These are phyloP conservation scores for Lochmaea capreae DNA, from an alignment of 2,888 invertebrate genomes.

Conservation along the genomic window DNA sequence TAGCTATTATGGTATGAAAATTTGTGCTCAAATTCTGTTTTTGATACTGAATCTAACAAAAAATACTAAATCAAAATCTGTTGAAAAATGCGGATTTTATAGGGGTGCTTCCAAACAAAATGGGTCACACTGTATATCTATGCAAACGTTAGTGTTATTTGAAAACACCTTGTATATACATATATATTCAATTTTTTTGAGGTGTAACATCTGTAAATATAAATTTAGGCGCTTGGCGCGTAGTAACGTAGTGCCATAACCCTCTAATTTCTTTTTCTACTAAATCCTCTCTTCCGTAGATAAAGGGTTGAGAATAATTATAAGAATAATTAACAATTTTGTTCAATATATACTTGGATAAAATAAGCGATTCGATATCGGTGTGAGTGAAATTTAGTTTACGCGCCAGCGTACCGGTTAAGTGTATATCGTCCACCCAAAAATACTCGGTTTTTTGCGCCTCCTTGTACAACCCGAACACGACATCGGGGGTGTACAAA, in stretches of 20 bases:
- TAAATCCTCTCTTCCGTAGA: slow-evolving; percentile 71
- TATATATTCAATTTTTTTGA: neutral
- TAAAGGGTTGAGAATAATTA: slow-evolving; percentile 62
- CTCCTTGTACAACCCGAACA: slow-evolving; percentile 66
- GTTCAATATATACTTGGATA: slow-evolving; percentile 44
- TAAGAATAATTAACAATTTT: slow-evolving; percentile 42
- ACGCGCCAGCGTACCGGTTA: slow-evolving; percentile 74
- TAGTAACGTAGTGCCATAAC: slow-evolving; percentile 66
- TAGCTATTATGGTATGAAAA: no score
- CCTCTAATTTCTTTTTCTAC: slow-evolving; percentile 65
- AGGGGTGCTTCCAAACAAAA: no score
- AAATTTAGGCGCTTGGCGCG: slow-evolving; percentile 52
- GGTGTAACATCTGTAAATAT: slow-evolving; percentile 37
- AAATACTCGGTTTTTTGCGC: slow-evolving; percentile 73
- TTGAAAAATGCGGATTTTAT: no score
- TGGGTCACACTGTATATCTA: no score
- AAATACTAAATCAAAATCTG: no score
- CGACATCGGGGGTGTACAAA: slow-evolving; percentile 71
- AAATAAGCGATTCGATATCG: slow-evolving; percentile 56
- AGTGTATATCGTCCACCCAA: slow-evolving; percentile 81
- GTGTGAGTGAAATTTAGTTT: slow-evolving; percentile 71
- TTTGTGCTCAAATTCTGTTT: no score
- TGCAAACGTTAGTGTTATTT: no score
- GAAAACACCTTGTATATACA: no score
- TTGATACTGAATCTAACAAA: no score